Evolutionary conservation across 1,140 invertebrate genomes (phyloP).

Genomic region (Polypedilum vanderplanki): DNA sequence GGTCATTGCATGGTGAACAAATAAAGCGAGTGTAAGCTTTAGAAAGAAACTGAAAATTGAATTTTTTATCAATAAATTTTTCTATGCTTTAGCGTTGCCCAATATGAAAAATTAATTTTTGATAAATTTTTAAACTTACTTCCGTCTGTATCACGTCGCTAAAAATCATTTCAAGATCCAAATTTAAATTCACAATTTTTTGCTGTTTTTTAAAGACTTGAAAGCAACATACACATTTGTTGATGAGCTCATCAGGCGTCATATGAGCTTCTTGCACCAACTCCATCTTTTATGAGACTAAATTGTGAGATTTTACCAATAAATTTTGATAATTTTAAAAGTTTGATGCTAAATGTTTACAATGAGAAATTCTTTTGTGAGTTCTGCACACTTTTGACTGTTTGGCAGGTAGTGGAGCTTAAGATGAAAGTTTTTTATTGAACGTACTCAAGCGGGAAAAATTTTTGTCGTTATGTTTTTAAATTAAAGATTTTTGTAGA

Average conservation of each 20-base stretch:
- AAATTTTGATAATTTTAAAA: not conserved
- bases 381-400: not conserved
- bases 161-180: not conserved
- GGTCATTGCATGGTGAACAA: not conserved
- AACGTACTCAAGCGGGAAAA: too few relatives aligned
- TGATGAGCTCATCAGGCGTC: not conserved
- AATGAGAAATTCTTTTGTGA: not conserved
- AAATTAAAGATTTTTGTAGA: too few relatives aligned
- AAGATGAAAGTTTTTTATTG: not conserved
- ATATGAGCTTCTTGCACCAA: not conserved
- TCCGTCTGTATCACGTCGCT: not conserved
- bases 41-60: not conserved
- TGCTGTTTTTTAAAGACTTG: not conserved
- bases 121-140: not conserved
- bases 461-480: too few relatives aligned
- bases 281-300: not conserved
- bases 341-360: not conserved
- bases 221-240: slow-evolving; percentile 4
- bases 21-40: not conserved
- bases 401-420: not conserved
- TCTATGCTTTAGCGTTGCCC: not conserved
- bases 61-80: not conserved
- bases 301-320: not conserved
- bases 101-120: not conserved
- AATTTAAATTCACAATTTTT: not conserved